Conservation (phyloP, 2,113 vertebrate species). For the Labeo catla region DNA sequence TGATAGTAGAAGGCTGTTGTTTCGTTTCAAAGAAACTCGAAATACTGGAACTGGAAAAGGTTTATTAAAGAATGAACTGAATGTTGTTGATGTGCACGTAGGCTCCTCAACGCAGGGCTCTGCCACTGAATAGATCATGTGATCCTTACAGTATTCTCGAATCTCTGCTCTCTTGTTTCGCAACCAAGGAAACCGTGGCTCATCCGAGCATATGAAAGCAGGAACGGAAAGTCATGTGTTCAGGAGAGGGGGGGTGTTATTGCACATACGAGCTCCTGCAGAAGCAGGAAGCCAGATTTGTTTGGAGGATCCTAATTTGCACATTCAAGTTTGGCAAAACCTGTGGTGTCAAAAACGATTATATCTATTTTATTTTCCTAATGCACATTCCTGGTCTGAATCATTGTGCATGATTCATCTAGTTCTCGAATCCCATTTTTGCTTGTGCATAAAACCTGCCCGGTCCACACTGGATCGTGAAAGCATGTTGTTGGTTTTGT, state of each 20-base stretch:
- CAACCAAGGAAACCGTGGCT: slow-evolving; percentile 50
- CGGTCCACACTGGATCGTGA: neutral
- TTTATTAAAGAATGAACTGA: neutral
- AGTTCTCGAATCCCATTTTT: neutral
- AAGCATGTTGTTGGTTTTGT: neutral
- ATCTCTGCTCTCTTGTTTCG: slow-evolving; percentile 34
- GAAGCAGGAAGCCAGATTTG: neutral
- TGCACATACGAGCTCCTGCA: neutral
- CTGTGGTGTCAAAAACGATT: neutral
- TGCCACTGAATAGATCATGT: slow-evolving; percentile 54
- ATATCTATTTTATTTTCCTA: neutral
- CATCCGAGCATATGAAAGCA: slow-evolving; percentile 32
- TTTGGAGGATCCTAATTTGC: neutral
- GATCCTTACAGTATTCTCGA: slow-evolving; percentile 46
- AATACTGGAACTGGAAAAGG: neutral
- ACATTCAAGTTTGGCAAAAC: neutral
- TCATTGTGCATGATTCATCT: neutral
- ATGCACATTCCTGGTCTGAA: neutral
- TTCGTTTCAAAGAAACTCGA: neutral
- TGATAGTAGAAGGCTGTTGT: neutral
- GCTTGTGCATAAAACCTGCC: neutral
- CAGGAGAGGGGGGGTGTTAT: slow-evolving; percentile 1
- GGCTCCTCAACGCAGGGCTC: slow-evolving; percentile 34
- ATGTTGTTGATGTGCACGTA: neutral
- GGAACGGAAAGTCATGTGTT: slow-evolving; percentile 45